Evolutionary conservation across 1,140 invertebrate genomes (phyloP), one percentile per base, ranked within the genome.

Genomic region (Bombus sibiricus): DNA sequence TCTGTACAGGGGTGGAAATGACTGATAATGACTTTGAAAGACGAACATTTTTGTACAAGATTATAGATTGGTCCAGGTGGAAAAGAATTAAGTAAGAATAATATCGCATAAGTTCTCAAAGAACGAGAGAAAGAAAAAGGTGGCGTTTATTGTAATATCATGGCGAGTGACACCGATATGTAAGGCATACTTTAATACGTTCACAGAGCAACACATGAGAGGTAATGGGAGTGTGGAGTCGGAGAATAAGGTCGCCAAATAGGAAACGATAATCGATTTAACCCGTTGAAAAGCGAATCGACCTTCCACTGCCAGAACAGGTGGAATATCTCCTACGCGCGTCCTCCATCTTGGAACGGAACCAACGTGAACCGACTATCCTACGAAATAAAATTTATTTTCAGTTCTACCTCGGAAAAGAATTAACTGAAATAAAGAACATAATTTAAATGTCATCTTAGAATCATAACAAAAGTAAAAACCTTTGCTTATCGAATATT

Each of bases 181-280:
- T 32, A 34, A 34, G 47, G 34, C 79, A 39, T 13, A 9, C 5
- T 34, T 81, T 81, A 25, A 72, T 41, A 72, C 22, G 34, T 81
- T 53, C 18, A 41, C 9, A 37, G 22, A 18, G 4, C 25, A 59
- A 47, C 57, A 75, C 5, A 68, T 1, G 13, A 15, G 6, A 68
- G 32, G n/a, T 79, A 68, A 47, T 37, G 25, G 22, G 1, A 69
- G 32, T n/a, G 34, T 39, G 18, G 0, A n/a, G 28, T 8, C 12
- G 32, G 47, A 73, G 57, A 72, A 71, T 83, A 84, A 80, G 76
- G 64, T 81, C 64, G 81, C 80, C 85, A 83, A 88, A 76, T 87
- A 71, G 75, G 64, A 84, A 87, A 66, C 57, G 81, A 88, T 88
- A 88, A 88, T 88, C 86, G 81, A 88, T 87, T 85, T 80, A 74